Base-by-base conservation (phyloP, 2,888 invertebrate genomes). In the Mythimna pallens region DNA sequence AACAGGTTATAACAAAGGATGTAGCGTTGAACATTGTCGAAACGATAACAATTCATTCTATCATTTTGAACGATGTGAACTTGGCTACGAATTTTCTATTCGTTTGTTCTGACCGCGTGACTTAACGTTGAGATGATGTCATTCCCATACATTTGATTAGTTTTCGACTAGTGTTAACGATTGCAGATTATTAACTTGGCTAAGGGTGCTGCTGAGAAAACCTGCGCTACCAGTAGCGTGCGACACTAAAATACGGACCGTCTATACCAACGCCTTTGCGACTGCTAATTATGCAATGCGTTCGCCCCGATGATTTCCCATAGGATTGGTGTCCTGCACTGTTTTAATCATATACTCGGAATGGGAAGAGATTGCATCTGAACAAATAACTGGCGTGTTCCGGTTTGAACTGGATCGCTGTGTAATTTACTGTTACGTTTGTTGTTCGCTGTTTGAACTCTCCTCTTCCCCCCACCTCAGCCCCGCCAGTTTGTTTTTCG, bases 231-330 rank as follows among this genome's bases (percentile, higher is more conserved):
- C n/a, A 71, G 71, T 61, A 78, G 58, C 75, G 76, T 69, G 74
- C 65, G 74, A 76, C 73, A 79, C 85, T 88, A 86, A 89, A 91
- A 91, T 89, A 91, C 80, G 75, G 74, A 59, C 76, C 86, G 85
- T 89, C 88, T 88, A 86, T 87, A 84, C 81, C 84, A 84, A 87
- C 86, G 89, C 93, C 92, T 92, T 92, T 91, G 91, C 90, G 85
- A 88, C 87, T 91, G 94, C 96, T 96, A 96, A 96, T 96, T 96
- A 96, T 96, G 93, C 96, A 91, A 90, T 93, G 94, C 93, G 93
- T 93, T 92, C 93, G 92, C 91, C 88, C 87, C 92, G 89, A 92
- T 96, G 95, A 96, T 96, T 96, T 96, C 96, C 96, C 96, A 85
- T 80, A 91, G 95, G 96, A 91, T 84, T 88, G 90, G 92, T 94